Evolutionary conservation across 2,888 invertebrate species (phyloP).

Genomic region (Brenthis hecate): DNA sequence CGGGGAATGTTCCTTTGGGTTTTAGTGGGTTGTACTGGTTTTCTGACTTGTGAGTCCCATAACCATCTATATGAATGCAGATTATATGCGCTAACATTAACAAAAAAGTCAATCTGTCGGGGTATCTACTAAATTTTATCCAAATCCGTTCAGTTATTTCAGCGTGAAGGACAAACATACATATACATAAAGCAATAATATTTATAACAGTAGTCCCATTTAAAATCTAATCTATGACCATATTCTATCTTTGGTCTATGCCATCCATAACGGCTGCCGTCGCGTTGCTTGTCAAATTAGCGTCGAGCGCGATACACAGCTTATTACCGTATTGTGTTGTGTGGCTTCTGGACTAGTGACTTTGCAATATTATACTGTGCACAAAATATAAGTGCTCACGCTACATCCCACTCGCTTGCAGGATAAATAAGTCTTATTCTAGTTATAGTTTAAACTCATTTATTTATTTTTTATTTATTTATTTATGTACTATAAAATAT

Average conservation of each 20-base stretch:
- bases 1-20: too few species aligned
- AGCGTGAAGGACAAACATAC: neutral
- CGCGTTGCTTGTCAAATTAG: slow-evolving; percentile 54
- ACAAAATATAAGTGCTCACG: neutral
- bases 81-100: too few species aligned
- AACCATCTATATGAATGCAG: too few species aligned
- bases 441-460: too few species aligned
- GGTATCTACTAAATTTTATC: too few species aligned
- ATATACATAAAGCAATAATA: neutral
- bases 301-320: slow-evolving; percentile 41
- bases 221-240: neutral
- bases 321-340: slow-evolving; percentile 25
- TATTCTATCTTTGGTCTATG: slow-evolving; percentile 12
- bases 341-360: slow-evolving; percentile 21
- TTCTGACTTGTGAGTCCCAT: too few species aligned
- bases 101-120: too few species aligned
- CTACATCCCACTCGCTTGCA: neutral
- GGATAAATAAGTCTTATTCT: too few species aligned
- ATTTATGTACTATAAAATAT: too few species aligned
- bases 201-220: neutral
- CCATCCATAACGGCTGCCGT: slow-evolving; percentile 23
- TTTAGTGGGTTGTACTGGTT: too few species aligned
- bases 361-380: slow-evolving; percentile 7
- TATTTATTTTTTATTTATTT: too few species aligned
- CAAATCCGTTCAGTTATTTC: too few species aligned